Base-by-base conservation (phyloP, 2,888 invertebrate species). In the Tinea pellionella region DNA sequence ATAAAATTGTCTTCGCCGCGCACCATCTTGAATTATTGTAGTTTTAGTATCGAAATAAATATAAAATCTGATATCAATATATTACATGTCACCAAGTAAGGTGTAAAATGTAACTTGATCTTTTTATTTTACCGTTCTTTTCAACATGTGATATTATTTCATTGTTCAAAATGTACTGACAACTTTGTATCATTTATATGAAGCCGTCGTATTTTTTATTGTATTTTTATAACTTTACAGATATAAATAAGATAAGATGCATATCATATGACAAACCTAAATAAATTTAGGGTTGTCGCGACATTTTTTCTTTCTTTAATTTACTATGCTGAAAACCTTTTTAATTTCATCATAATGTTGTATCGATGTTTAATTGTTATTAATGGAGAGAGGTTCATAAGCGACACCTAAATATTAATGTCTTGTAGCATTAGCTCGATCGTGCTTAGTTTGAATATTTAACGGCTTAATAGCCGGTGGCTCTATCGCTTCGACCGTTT, bases 51-150 rank as follows among this genome's bases (percentile, higher is more conserved):
- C 74, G 75, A 57, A 57, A 57, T 57, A 57, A 57, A 57, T 57
- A 32, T 57, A 32, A 57, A 57, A 57, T 57, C 32, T 57, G 57
- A 79, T 77, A 76, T 77, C 75, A 78, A 82, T 84, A 84, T 82
- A 83, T 86, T 75, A 83, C 83, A 80, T 79, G 80, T 84, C 85
- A 70, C 77, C 82, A 76, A 74, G 77, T 71, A 64, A 66, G 71
- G 61, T 73, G 81, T 80, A 78, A 83, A 72, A 64, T 75, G 78
- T 81, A 66, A 74, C 70, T 66, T 55, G 65, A 65, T 64, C 63
- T 68, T 73, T 37, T 37, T 78, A 78, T 80, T 84, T 81, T 80
- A 37, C 37, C 37, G 37, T 37, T 37, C 78, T 71, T 72, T 69
- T 71, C 68, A 29, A 55, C 53, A 24, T 53, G 53, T 53, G 12